Percentiles rank a stretch among this genome's conserved stretches.
Evolutionary conservation across 2,797 vertebrate species (phyloP).

Genomic region (Oreochromis mossambicus): DNA sequence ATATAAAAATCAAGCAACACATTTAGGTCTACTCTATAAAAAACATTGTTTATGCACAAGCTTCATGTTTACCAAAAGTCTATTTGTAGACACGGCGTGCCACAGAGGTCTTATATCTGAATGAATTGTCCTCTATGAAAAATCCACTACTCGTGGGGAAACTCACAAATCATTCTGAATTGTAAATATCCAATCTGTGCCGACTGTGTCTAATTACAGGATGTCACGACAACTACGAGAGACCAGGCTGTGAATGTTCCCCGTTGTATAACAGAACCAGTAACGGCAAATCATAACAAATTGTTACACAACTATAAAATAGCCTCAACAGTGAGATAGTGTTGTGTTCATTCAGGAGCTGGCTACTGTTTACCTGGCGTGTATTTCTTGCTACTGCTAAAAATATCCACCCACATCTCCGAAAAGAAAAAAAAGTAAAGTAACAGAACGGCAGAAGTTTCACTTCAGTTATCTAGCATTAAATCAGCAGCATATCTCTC

Average conservation of each 20-base stretch:
- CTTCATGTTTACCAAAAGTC: constrained; percentile 59
- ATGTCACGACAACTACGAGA: constrained; percentile 21
- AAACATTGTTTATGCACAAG: constrained; percentile 58
- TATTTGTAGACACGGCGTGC: constrained; percentile 49
- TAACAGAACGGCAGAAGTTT: constrained; percentile 10
- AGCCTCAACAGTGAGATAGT: constrained; percentile 33
- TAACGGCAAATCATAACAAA: constrained; percentile 42
- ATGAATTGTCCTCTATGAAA: constrained; percentile 55
- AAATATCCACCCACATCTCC: constrained; percentile 50
- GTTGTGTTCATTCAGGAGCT: constrained; percentile 32
- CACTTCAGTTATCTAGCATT: constrained; percentile 20
- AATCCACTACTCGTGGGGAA: constrained; percentile 1
- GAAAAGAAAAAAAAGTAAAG: not conserved
- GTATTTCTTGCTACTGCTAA: constrained; percentile 37
- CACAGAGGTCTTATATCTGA: constrained; percentile 49
- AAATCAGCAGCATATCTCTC: constrained; percentile 17
- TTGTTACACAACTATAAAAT: constrained; percentile 36
- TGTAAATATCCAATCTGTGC: constrained; percentile 47
- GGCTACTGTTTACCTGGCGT: constrained; percentile 40
- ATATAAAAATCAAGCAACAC: constrained; percentile 56
- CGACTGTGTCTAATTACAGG: constrained; percentile 47
- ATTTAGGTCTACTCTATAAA: constrained; percentile 65
- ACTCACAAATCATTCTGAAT: constrained; percentile 14
- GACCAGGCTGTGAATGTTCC: constrained; percentile 29
- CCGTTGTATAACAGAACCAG: constrained; percentile 33